These are phyloP conservation scores for Cyprinodon tularosa DNA, from an alignment of 2,113 vertebrate genomes.

Conservation along the genomic window DNA sequence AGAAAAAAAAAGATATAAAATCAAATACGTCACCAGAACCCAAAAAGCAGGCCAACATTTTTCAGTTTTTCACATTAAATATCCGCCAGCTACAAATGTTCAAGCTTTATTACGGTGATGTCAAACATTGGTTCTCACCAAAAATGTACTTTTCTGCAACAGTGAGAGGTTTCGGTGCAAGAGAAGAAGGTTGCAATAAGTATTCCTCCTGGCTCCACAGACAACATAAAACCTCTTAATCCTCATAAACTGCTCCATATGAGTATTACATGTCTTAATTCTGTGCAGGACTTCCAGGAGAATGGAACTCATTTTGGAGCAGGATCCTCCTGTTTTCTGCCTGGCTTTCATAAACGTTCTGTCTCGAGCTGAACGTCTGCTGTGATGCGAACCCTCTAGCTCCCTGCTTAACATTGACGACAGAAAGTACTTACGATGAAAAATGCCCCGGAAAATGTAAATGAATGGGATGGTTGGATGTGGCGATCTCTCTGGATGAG, in stretches of 20 bases:
- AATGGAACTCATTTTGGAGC: slow-evolving; percentile 79
- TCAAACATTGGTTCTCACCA: slow-evolving; percentile 27
- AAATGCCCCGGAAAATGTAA: slow-evolving; percentile 77
- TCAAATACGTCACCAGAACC: slow-evolving; percentile 3
- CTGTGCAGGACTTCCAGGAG: slow-evolving; percentile 47
- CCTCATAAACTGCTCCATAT: slow-evolving; percentile 80
- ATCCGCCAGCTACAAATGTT: slow-evolving; percentile 69
- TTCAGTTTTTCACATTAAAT: slow-evolving; percentile 1
- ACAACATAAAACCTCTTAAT: slow-evolving; percentile 82
- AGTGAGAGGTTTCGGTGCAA: slow-evolving; percentile 16
- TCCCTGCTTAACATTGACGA: slow-evolving; percentile 65
- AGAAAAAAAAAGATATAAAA: not conserved
- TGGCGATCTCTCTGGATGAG: slow-evolving; percentile 54
- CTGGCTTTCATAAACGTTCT: slow-evolving; percentile 66
- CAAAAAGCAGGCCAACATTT: slow-evolving; percentile 19
- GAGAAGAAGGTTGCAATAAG: slow-evolving; percentile 31
- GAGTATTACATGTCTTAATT: slow-evolving; percentile 71
- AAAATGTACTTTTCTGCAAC: slow-evolving; percentile 3
- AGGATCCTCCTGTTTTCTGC: slow-evolving; percentile 60
- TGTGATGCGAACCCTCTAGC: slow-evolving; percentile 36
- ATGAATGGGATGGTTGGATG: slow-evolving; percentile 58
- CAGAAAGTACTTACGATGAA: slow-evolving; percentile 76
- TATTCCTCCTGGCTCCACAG: slow-evolving; percentile 60
- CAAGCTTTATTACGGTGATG: slow-evolving; percentile 28
- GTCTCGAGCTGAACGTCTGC: slow-evolving; percentile 54